Base-by-base conservation (phyloP, 2,797 vertebrate species). In the Falco novaeseelandiae region DNA sequence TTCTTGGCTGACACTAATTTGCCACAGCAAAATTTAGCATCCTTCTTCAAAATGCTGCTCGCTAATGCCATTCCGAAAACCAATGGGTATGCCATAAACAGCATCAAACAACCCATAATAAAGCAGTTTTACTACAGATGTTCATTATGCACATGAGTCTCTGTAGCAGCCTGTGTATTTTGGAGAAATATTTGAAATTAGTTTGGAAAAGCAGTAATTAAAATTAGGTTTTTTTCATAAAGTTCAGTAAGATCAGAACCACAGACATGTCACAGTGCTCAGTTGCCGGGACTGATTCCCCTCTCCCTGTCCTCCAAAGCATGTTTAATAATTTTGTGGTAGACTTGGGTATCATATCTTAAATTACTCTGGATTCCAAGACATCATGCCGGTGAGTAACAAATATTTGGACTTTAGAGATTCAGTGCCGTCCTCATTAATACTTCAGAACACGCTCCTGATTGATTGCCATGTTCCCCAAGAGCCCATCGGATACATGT, bases 141-240 rank as follows among this genome's bases (percentile, higher is more conserved):
- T 96, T 97, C 91, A 83, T 97, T 95, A 96, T 92, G 89, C 92
- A 86, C 89, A 77, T 46, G 79, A 97, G 67, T 42, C 65, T 94
- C 91, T 46, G 65, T 62, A 92, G 65, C 46, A 69, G 49, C 62
- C 90, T 76, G 79, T 59, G 81, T 72, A 59, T 96, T 96, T 88
- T 83, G 36, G 85, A 90, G 73, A 90, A 90, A 90, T 80, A 71
- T 87, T 92, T 70, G 77, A 95, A 97, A 96, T 89, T 74, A 90
- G 34, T 94, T 96, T 93, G 87, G 88, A 95, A 89, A 93, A 92
- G 89, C 73, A 92, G 92, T 94, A 96, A 95, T 96, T 96, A 93
- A 87, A 58, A 89, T 72, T 44, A 88, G 48, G 72, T 93, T 61
- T 72, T 63, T 78, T 63, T 69, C 67, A 7, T 42, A 87, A 95